Percentiles rank a stretch among this genome's conserved stretches.
Conservation (phyloP, 2,888 invertebrate species). For the Sinopyrophorus schimmeli region DNA sequence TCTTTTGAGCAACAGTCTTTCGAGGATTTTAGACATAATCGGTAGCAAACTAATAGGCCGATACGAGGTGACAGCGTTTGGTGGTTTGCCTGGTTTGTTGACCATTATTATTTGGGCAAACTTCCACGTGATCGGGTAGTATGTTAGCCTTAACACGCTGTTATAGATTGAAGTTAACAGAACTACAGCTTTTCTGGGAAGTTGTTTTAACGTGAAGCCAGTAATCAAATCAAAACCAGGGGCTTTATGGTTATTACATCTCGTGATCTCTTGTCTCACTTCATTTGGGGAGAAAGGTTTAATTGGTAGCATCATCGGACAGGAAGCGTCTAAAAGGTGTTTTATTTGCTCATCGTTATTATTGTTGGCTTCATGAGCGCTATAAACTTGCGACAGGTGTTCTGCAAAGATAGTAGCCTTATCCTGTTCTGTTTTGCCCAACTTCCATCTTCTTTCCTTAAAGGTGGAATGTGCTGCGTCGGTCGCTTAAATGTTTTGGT, state of each 20-base stretch:
- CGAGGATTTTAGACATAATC: slow-evolving; percentile 9
- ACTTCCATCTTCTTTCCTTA: slow-evolving; percentile 14
- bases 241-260: slow-evolving; percentile 1
- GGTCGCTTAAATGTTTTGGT: slow-evolving; percentile 17
- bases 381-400: neutral
- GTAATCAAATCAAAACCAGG: slow-evolving; percentile 7
- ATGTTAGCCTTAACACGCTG: slow-evolving; percentile 5
- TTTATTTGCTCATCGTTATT: neutral
- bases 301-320: neutral
- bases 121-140: slow-evolving; percentile 7
- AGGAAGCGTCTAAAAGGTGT: neutral
- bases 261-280: slow-evolving; percentile 4
- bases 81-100: slow-evolving; percentile 4
- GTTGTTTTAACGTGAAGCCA: slow-evolving; percentile 1
- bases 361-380: neutral
- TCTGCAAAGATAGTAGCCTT: slow-evolving; percentile 6
- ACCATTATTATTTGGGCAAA: slow-evolving; percentile 5
- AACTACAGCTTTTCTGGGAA: slow-evolving; percentile 8
- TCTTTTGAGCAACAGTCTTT: too few relatives aligned
- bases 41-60: slow-evolving; percentile 4
- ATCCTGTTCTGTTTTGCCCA: slow-evolving; percentile 19
- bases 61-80: slow-evolving; percentile 4
- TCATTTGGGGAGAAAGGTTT: slow-evolving; percentile 1
- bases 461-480: slow-evolving; percentile 9
- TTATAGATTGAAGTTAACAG: slow-evolving; percentile 3